Conservation (phyloP, 92 coral and sea anemone species). For the Epizoanthus fatuus region DNA sequence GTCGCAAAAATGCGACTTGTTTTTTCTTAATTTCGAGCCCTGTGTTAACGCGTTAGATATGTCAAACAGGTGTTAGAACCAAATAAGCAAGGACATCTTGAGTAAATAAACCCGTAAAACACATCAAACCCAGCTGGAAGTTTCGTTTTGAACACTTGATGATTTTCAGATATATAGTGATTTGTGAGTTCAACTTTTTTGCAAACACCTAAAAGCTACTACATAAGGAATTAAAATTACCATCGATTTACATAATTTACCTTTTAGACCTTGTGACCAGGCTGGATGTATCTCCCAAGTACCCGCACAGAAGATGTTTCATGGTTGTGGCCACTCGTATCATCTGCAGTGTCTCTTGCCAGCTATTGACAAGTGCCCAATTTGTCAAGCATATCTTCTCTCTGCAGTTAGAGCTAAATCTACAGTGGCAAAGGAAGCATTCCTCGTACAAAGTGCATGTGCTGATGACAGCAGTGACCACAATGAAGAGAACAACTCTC, state of each 20-base stretch:
- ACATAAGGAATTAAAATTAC: too few relatives aligned
- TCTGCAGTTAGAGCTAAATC: slow-evolving; percentile 1
- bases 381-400: slow-evolving; percentile 12
- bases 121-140: neutral
- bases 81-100: too few relatives aligned
- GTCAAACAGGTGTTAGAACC: too few relatives aligned
- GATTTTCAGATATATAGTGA: too few relatives aligned
- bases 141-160: too few relatives aligned
- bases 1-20: too few relatives aligned
- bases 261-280: slow-evolving; percentile 14
- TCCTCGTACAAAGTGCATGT: neutral
- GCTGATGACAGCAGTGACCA: slow-evolving; percentile 4
- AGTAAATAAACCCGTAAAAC: too few relatives aligned
- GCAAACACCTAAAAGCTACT: too few relatives aligned
- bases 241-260: too few relatives aligned
- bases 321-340: slow-evolving; percentile 54
- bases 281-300: neutral
- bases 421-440: slow-evolving; percentile 14
- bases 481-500: neutral
- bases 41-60: too few relatives aligned
- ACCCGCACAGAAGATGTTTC: slow-evolving; percentile 27
- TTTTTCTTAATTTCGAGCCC: too few relatives aligned
- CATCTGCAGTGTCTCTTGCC: slow-evolving; percentile 34
- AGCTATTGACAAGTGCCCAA: slow-evolving; percentile 46
- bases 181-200: too few relatives aligned